phyloP scores from a whole-genome alignment of 2,888 invertebrate species.

The Macaria liturata region DNA sequence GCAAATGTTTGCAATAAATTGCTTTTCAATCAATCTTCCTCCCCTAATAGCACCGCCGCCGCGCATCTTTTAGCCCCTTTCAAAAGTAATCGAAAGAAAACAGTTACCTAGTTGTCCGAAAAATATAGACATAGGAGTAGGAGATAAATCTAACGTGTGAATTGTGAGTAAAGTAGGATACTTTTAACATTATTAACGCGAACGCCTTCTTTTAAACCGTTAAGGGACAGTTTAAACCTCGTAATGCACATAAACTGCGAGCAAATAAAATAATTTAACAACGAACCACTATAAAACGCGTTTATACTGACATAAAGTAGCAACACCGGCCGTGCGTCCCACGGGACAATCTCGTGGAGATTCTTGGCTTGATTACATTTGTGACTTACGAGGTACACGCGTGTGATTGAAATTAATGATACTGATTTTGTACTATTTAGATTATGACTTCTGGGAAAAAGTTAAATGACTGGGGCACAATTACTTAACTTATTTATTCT shows the following conservation, averaged over 20 bases:
- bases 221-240: slow-evolving; percentile 1
- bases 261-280: slow-evolving; percentile 11
- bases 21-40: no score
- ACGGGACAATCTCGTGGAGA: slow-evolving; percentile 9
- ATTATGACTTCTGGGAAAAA: no score
- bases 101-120: no score
- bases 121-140: no score
- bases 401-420: slow-evolving; percentile 12
- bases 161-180: no score
- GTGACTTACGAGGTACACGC: not conserved
- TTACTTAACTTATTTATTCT: no score
- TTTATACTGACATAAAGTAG: slow-evolving; percentile 14
- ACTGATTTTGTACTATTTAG: not conserved
- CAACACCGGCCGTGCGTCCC: slow-evolving; percentile 6
- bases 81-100: no score
- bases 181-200: slow-evolving; percentile 3
- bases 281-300: slow-evolving; percentile 15
- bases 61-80: no score
- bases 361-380: slow-evolving; percentile 7
- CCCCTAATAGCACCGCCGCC: no score
- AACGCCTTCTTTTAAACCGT: slow-evolving; percentile 3
- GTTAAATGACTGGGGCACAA: no score
- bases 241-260: slow-evolving; percentile 8
- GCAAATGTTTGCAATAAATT: no score
- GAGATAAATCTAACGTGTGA: no score